These are phyloP conservation scores for Athrips mouffetella DNA, from an alignment of 2,888 invertebrate species.

Conservation along the genomic window DNA sequence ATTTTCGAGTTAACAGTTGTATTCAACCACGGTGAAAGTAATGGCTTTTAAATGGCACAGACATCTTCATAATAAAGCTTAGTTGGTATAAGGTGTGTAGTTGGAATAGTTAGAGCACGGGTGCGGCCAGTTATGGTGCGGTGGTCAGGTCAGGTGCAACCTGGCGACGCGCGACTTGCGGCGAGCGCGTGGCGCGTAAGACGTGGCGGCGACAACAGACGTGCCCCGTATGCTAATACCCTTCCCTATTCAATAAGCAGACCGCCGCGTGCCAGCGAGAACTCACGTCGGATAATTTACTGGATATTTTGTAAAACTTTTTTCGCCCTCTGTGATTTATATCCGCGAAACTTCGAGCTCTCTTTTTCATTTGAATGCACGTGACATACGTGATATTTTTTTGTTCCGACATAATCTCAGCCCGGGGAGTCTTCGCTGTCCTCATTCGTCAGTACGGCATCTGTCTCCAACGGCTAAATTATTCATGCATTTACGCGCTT, in stretches of 20 bases:
- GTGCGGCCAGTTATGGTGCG: slow-evolving; percentile 20
- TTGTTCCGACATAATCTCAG: slow-evolving; percentile 71
- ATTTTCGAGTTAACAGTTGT: too few species aligned
- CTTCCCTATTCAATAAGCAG: slow-evolving; percentile 77
- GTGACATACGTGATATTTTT: slow-evolving; percentile 77
- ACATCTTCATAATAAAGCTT: too few species aligned
- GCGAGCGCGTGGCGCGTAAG: slow-evolving; percentile 33
- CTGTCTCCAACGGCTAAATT: slow-evolving; percentile 69
- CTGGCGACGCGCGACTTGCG: slow-evolving; percentile 14
- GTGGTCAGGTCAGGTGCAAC: slow-evolving; percentile 21
- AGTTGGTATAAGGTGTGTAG: background rate
- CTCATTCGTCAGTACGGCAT: slow-evolving; percentile 68
- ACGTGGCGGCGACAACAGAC: slow-evolving; percentile 63
- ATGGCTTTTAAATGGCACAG: too few species aligned
- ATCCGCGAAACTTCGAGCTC: slow-evolving; percentile 75
- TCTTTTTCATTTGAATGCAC: slow-evolving; percentile 78
- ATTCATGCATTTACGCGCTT: slow-evolving; percentile 73
- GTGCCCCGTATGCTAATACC: slow-evolving; percentile 74
- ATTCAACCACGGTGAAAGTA: too few species aligned
- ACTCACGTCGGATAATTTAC: slow-evolving; percentile 79
- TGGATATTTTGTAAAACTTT: slow-evolving; percentile 79
- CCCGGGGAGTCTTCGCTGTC: slow-evolving; percentile 56
- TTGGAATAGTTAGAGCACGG: background rate
- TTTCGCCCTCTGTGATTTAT: slow-evolving; percentile 78
- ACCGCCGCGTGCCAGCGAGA: slow-evolving; percentile 75